Base-by-base conservation (phyloP, 2,888 invertebrate species). In the Brenthis daphne region DNA sequence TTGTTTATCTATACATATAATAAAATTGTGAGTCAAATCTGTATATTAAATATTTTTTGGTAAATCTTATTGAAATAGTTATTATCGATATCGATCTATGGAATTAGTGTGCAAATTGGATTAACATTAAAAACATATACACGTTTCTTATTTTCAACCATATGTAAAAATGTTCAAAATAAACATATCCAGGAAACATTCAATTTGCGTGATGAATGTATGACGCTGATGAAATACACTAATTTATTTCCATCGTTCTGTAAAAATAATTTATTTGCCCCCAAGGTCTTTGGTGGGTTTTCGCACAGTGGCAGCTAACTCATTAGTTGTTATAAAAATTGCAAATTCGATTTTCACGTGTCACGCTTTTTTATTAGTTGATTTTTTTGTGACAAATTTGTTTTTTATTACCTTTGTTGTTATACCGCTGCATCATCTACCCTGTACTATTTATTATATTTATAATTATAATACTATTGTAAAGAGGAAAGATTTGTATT, bases 221-320 rank as follows among this genome's bases (percentile, higher is more conserved):
- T 14, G 47, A 47, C 20, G 47, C 43, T 24, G 57, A 57, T 47
- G 57, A 57, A 47, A 57, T 47, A 47, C 47, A 24, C 14, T 43
- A 57, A 57, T 57, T 14, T 57, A 57, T 57, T 57, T 57, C 24
- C 47, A 24, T 57, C 24, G 57, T 14, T 57, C 24, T 57, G 57
- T 57, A 57, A 57, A 57, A 47, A 57, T 57, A 57, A 57, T 47
- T 13, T 43, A 43, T 20, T 47, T 57, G 47, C 47, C 47, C 47
- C 14, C 57, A 47, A 47, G 57, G 47, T 47, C 20, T 4, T 11
- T 14, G 37, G 12, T 16, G 20, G 20, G 47, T 47, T 57, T 24
- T 6, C 12, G 57, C 20, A 29, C 3, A 57, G 20, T 47, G 20
- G n/a, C 24, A 20, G 57, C 6, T 12, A 20, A 13, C 12, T 20